These are phyloP conservation scores for Miltochrista miniata DNA, from an alignment of 2,888 invertebrate genomes.

Conservation along the genomic window DNA sequence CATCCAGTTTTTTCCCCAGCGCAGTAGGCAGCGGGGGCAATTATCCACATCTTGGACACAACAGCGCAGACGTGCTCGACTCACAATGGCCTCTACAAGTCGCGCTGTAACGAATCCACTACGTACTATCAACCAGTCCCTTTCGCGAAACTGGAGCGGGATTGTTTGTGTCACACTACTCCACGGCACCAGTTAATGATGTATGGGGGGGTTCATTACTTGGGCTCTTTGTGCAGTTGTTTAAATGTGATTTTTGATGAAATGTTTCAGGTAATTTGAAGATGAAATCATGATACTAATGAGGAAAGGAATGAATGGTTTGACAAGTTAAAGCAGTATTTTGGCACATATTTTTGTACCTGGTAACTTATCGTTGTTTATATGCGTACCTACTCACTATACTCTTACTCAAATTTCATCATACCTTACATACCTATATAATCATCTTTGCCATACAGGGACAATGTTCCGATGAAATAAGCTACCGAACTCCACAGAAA, in stretches of 20 bases:
- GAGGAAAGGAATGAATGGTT: too few relatives aligned
- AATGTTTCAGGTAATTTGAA: conserved; percentile 1
- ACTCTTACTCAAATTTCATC: too few relatives aligned
- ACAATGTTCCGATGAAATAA: too few relatives aligned
- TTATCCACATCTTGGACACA: conserved; percentile 82
- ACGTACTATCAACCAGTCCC: conserved; percentile 71
- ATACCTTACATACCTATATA: too few relatives aligned
- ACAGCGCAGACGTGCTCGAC: conserved; percentile 77
- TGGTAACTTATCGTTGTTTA: too few relatives aligned
- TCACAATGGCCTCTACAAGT: conserved; percentile 78
- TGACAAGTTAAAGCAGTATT: too few relatives aligned
- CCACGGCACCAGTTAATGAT: conserved; percentile 72
- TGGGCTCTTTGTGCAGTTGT: conserved; percentile 54
- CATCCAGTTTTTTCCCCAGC: conserved; percentile 41
- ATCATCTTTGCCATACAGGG: too few relatives aligned
- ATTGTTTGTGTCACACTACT: conserved; percentile 70
- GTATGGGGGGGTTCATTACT: conserved; percentile 75
- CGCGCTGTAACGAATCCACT: conserved; percentile 80
- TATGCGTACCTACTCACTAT: too few relatives aligned
- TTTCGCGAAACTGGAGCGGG: conserved; percentile 74
- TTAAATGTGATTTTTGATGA: conserved; percentile 34
- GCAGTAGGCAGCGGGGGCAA: conserved; percentile 68
- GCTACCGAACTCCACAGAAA: too few relatives aligned
- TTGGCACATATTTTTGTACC: too few relatives aligned
- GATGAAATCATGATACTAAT: too few relatives aligned